These are phyloP conservation scores for Marmota flaviventris DNA, from an alignment of 2,113 vertebrate genomes.

Conservation along the genomic window DNA sequence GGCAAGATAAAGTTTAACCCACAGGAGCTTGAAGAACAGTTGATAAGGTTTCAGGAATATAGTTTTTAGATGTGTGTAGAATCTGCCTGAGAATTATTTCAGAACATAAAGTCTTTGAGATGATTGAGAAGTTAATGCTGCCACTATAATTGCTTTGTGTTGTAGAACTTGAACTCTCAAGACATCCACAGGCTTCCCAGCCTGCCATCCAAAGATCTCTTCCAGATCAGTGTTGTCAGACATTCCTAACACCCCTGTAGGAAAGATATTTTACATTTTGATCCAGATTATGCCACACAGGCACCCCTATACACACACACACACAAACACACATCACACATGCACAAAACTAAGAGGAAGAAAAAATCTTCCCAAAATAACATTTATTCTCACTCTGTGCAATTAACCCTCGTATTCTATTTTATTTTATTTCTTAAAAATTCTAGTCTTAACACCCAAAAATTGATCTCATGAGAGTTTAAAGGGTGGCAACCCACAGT, in stretches of 20 bases:
- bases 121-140: not conserved
- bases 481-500: not conserved
- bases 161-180: not conserved
- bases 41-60: constrained; percentile 30
- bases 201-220: not conserved
- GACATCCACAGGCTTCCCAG: not conserved
- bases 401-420: not conserved
- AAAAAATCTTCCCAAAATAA: not conserved
- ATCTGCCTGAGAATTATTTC: not conserved
- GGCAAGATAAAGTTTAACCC: constrained; percentile 43
- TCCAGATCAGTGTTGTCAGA: not conserved
- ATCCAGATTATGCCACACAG: not conserved
- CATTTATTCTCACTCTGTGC: not conserved
- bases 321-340: not conserved
- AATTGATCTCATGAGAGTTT: not conserved
- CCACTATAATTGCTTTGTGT: not conserved
- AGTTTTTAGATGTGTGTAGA: not conserved
- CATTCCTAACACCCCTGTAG: not conserved
- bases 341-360: not conserved
- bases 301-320: accelerated
- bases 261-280: not conserved
- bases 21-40: not conserved
- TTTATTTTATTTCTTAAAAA: not conserved
- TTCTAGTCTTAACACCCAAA: constrained; percentile 8
- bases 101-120: not conserved